phyloP scores from a whole-genome alignment of 2,113 vertebrate species.

The Holacanthus passer region DNA sequence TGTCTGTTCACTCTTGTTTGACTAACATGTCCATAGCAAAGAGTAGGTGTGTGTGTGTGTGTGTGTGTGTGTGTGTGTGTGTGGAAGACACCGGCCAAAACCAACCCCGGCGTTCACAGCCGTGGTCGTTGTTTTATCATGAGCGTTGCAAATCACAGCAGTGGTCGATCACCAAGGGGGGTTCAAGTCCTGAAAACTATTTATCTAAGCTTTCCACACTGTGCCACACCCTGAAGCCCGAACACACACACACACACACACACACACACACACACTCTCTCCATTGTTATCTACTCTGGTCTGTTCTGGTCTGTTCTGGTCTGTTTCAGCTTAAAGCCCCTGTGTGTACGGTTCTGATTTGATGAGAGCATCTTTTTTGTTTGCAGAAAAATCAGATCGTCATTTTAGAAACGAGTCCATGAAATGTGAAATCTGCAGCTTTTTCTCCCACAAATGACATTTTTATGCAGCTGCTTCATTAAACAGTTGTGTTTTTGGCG shows the following conservation, averaged over 20 bases:
- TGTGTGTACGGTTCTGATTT: not conserved
- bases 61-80: conserved; percentile 7
- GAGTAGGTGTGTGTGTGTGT: not conserved
- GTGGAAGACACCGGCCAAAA: conserved; percentile 50
- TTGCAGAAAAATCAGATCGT: not conserved
- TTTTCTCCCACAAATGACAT: too few relatives aligned
- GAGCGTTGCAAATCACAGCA: conserved; percentile 62
- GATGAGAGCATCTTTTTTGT: not conserved
- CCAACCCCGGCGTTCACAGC: conserved; percentile 39
- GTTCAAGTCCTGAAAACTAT: conserved; percentile 56
- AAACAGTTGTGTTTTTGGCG: too few relatives aligned
- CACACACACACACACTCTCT: not conserved
- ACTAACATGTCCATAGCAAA: conserved; percentile 17
- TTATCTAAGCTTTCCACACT: conserved; percentile 64
- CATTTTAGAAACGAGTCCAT: too few relatives aligned
- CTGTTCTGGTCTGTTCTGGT: not conserved
- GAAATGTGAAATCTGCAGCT: too few relatives aligned
- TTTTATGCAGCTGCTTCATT: too few relatives aligned
- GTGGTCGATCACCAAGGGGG: conserved; percentile 43
- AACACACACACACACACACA: conserved; percentile 1
- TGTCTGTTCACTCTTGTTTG: conserved; percentile 25
- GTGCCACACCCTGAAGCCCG: conserved; percentile 45
- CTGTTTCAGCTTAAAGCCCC: not conserved
- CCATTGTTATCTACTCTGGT: conserved; percentile 6
- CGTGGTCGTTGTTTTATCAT: conserved; percentile 36